Evolutionary conservation across 2,797 vertebrate genomes (phyloP), one percentile per base, ranked within the genome.

Genomic region (Galagoides demidoff): DNA sequence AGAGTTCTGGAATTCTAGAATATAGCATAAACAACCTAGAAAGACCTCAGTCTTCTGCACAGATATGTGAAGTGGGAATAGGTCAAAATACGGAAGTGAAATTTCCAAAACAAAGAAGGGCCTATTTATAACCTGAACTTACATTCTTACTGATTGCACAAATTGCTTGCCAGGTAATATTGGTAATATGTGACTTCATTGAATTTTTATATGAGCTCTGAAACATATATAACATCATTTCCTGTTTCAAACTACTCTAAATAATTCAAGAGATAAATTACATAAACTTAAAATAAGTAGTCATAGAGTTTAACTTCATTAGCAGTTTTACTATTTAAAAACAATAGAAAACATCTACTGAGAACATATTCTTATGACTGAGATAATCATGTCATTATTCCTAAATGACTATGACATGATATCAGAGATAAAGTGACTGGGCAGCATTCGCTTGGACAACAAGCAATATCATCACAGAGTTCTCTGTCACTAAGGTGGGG

Each of bases 251-350:
- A 5, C 27, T 73, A 63, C 6, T 66, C 20, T 88, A 39, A 96
- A 82, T 87, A 96, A 68, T 66, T 90, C 17, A 49, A 27, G 16
- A 93, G 6, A 17, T 61, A 49, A 92, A 82, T 89, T 66, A 66
- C 6, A 81, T 77, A 37, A 86, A 49, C 7, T 59, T 8, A 70
- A 85, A 61, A 83, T 83, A n/a, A 86, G 22, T 78, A 5, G n/a
- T 76, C 19, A 34, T 2, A 11, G 11, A 97, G 17, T 14, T 89
- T 96, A 89, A 92, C 57, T 94, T 89, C 77, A 79, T 61, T 66
- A n/a, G 11, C 1, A 45, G 4, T 70, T 87, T 82, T 83, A 61
- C 85, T n/a, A 86, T 73, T 92, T 91, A 89, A 73, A 95, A 76
- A 9, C 31, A 94, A 63, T 0, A 68, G 39, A 84, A 92, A 81